Conservation (phyloP, 2,888 invertebrate species). For the Rhogogaster chlorosoma region DNA sequence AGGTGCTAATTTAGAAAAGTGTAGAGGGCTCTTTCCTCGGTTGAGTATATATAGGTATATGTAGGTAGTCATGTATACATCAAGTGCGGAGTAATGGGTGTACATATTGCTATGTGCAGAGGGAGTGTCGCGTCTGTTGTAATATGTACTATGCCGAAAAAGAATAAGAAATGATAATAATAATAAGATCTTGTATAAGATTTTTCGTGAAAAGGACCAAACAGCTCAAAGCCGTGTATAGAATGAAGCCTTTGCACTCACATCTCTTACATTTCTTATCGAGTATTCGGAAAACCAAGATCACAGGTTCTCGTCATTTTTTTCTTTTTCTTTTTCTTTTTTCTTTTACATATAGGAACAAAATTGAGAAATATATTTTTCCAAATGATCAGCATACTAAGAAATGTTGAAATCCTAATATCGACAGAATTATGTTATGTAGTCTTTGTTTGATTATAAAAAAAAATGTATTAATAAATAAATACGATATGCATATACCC, state of each 20-base stretch:
- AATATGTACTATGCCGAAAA: not conserved
- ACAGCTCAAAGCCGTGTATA: not conserved
- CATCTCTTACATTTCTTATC: not conserved
- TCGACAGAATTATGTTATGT: not conserved
- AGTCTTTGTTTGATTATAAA: not conserved
- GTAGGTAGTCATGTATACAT: not conserved
- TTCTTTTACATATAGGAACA: not conserved
- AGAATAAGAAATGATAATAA: not conserved
- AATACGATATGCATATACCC: not conserved
- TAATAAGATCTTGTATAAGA: not conserved
- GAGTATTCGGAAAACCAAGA: not conserved
- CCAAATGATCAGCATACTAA: not conserved
- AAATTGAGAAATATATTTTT: not conserved
- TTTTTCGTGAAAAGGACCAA: not conserved
- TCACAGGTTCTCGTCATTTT: not conserved
- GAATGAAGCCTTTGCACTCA: not conserved
- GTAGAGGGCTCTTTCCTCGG: not conserved
- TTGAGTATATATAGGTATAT: not conserved
- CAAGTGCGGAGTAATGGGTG: slow-evolving; percentile 3
- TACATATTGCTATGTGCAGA: not conserved
- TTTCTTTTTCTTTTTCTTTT: not conserved
- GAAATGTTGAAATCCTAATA: not conserved
- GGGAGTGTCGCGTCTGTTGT: not conserved
- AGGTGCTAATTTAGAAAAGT: not conserved
- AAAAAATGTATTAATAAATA: not conserved